Evolutionary conservation across 2,888 invertebrate species (phyloP).

Genomic region (Erebia aethiops): DNA sequence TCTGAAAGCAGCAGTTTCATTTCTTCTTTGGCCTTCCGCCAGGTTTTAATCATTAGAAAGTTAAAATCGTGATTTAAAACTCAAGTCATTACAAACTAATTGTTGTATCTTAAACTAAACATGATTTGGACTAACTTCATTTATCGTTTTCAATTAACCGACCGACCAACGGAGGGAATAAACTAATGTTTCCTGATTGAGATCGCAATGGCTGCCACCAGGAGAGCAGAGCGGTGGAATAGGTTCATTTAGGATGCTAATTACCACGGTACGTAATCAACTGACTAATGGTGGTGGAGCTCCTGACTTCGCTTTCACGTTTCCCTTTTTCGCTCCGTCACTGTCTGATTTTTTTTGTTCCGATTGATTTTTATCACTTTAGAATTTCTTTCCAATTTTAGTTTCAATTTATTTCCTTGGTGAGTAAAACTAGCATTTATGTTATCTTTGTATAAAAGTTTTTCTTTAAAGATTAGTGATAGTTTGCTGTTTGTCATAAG

Average conservation of each 20-base stretch:
- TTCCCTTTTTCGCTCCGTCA: constrained; percentile 45
- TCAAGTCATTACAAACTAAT: background rate
- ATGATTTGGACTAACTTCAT: constrained; percentile 1
- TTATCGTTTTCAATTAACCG: constrained; percentile 33
- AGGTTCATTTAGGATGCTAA: constrained; percentile 76
- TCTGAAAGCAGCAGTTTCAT: background rate
- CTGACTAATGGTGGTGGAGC: constrained; percentile 65
- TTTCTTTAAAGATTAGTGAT: too few species aligned
- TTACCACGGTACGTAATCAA: constrained; percentile 70
- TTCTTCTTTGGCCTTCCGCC: background rate
- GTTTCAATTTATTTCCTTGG: background rate
- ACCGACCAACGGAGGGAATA: constrained; percentile 30
- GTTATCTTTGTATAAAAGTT: too few species aligned
- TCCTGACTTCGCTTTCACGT: constrained; percentile 46
- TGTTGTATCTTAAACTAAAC: background rate
- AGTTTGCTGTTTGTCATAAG: too few species aligned
- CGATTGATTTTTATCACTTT: constrained; percentile 11
- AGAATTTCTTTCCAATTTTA: background rate
- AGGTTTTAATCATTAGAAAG: background rate
- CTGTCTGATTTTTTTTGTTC: constrained; percentile 14
- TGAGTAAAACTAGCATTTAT: too few species aligned
- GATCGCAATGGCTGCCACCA: constrained; percentile 54
- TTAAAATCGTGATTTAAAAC: background rate
- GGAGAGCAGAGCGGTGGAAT: constrained; percentile 62
- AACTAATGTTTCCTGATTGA: constrained; percentile 55